These are phyloP conservation scores for Halyomorpha halys DNA, from an alignment of 1,140 invertebrate genomes.

Conservation along the genomic window DNA sequence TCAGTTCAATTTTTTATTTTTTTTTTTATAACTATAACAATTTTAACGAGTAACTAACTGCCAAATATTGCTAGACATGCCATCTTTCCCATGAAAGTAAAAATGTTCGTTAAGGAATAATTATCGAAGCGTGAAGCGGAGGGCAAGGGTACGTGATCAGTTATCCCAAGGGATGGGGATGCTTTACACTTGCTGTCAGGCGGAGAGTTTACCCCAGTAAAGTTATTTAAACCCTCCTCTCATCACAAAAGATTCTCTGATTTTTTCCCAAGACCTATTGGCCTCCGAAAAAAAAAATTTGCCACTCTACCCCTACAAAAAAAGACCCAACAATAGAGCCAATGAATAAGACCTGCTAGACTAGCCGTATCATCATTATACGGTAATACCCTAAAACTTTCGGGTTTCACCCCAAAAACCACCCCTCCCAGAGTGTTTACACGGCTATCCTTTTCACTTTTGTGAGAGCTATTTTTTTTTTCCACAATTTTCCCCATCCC, in stretches of 20 bases:
- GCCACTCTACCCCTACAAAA: not conserved
- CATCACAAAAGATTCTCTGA: not conserved
- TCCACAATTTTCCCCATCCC: constrained; percentile 5
- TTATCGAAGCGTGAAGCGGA: constrained; percentile 14
- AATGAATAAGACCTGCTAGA: constrained; percentile 17
- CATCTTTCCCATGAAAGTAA: not conserved
- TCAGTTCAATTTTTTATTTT: too few species aligned
- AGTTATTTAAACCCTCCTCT: constrained; percentile 5
- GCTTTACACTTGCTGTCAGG: constrained; percentile 11
- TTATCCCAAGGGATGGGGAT: not conserved
- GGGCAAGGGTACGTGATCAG: not conserved
- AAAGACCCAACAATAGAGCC: not conserved
- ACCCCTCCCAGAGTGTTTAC: constrained; percentile 15
- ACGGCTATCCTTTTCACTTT: constrained; percentile 7
- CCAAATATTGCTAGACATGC: too few species aligned
- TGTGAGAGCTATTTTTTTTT: constrained; percentile 5
- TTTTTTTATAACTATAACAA: too few species aligned
- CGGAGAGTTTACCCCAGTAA: not conserved
- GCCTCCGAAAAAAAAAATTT: not conserved
- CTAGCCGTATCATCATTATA: constrained; percentile 7
- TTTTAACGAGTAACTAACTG: too few species aligned
- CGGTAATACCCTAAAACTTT: constrained; percentile 18
- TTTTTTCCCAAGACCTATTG: constrained; percentile 14
- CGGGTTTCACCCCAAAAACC: constrained; percentile 17
- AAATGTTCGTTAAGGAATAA: constrained; percentile 17